phyloP scores from a whole-genome alignment of 2,797 vertebrate genomes.

The Aratinga solstitialis region DNA sequence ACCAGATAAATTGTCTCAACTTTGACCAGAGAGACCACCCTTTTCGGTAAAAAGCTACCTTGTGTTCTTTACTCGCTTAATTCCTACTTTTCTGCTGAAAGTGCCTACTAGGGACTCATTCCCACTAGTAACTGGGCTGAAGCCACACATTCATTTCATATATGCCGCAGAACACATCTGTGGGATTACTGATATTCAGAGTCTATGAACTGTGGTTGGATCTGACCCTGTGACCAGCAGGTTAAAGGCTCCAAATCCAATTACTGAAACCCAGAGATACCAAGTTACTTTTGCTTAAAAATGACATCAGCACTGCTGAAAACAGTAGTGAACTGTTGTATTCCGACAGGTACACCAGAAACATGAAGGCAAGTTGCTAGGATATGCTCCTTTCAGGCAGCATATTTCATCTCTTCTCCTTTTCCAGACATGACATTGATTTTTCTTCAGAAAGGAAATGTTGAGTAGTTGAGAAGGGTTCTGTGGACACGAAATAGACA shows the following conservation, averaged over 20 bases:
- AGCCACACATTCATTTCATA: not conserved
- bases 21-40: not conserved
- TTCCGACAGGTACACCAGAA: not conserved
- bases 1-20: not conserved
- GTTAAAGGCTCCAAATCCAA: slow-evolving; percentile 54
- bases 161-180: not conserved
- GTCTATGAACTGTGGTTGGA: not conserved
- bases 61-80: not conserved
- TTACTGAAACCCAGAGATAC: slow-evolving; percentile 11
- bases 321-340: not conserved
- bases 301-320: not conserved
- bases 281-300: slow-evolving; percentile 30
- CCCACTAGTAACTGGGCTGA: not conserved
- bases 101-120: not conserved
- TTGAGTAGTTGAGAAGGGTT: not conserved
- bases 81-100: slow-evolving; percentile 14
- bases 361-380: not conserved
- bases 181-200: slow-evolving; percentile 9
- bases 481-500: not conserved
- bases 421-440: not conserved
- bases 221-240: slow-evolving; percentile 2
- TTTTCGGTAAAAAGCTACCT: not conserved
- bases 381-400: not conserved
- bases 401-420: not conserved
- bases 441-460: not conserved